Base-by-base conservation (phyloP, 2,888 invertebrate genomes). In the Rhagonycha fulva region DNA sequence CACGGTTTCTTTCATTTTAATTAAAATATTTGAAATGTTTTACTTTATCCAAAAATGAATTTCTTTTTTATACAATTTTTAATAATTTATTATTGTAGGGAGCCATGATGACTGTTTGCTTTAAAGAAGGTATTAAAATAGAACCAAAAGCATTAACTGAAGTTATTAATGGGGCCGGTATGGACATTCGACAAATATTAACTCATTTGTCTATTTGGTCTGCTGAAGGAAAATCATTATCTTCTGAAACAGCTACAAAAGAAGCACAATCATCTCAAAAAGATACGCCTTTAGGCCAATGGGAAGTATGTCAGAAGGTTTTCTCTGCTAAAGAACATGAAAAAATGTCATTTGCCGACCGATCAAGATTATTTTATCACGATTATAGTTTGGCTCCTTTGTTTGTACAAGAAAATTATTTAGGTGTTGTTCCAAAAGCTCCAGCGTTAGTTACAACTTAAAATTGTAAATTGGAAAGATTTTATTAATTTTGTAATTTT, bases 321-420 rank as follows among this genome's bases (percentile, higher is more conserved):
- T 98, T 99, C 87, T 93, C 93, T 0, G 90, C 91, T 30, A 91
- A 93, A 68, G 94, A 96, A 70, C 95, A 95, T 83, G 93, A 93
- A 84, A 89, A 87, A 0, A 96, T 96, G 95, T 91, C 88, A 47
- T 89, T 97, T 9, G 89, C 91, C 80, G 97, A 98, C 85, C 97
- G 95, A 87, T 92, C 94, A 74, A 95, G 96, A 85, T 89, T 99
- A 73, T 99, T 99, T 89, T 99, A 99, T 89, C 94, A 96, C 84
- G 99, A 99, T 89, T 99, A 99, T 89, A 96, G 94, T 84, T 91
- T 99, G 79, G 94, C 94, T n/a, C 97, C 98, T 1, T 89, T 99
- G 12, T 99, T 99, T 88, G 97, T 99, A 0, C 98, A 99, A 84
- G 99, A 99, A 87, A 99, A 99, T 88, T 99, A 99, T 88, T 88